Conservation (phyloP, 1,140 invertebrate species). For the Araneus ventricosus region DNA sequence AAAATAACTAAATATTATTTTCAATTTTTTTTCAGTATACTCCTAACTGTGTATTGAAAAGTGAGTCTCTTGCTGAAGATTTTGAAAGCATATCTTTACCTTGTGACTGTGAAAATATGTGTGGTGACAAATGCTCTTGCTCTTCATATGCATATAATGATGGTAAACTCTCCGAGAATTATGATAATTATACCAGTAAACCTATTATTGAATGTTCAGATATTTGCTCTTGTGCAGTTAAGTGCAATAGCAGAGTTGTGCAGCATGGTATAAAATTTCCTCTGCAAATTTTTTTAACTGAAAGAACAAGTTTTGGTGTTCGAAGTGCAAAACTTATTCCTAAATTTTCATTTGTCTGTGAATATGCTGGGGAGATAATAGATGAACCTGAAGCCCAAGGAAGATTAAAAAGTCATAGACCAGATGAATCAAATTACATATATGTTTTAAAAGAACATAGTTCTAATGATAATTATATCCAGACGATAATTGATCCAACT, state of each 20-base stretch:
- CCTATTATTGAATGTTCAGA: constrained; percentile 71
- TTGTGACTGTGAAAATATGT: constrained; percentile 46
- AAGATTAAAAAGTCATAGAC: not conserved
- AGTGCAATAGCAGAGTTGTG: constrained; percentile 90
- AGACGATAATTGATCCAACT: constrained; percentile 75
- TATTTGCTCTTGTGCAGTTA: constrained; percentile 37
- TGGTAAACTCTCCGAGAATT: constrained; percentile 41
- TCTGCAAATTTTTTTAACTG: constrained; percentile 88
- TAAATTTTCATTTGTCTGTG: constrained; percentile 71
- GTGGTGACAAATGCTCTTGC: constrained; percentile 35
- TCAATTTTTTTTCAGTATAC: constrained; percentile 48
- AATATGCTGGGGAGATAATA: constrained; percentile 76
- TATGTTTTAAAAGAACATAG: constrained; percentile 68
- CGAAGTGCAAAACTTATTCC: constrained; percentile 86
- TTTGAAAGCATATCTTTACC: constrained; percentile 57
- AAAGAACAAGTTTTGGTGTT: constrained; percentile 93
- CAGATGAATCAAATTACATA: constrained; percentile 68
- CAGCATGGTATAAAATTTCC: constrained; percentile 87
- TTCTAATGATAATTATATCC: not conserved
- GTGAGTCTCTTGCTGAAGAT: constrained; percentile 33
- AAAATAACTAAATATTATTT: not conserved
- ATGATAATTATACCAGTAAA: not conserved
- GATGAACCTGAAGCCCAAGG: constrained; percentile 47
- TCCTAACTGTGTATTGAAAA: not conserved
- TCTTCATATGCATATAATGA: not conserved